These are phyloP conservation scores for Forbesichthys papilliferus DNA, from an alignment of 2,113 vertebrate genomes.

Conservation along the genomic window DNA sequence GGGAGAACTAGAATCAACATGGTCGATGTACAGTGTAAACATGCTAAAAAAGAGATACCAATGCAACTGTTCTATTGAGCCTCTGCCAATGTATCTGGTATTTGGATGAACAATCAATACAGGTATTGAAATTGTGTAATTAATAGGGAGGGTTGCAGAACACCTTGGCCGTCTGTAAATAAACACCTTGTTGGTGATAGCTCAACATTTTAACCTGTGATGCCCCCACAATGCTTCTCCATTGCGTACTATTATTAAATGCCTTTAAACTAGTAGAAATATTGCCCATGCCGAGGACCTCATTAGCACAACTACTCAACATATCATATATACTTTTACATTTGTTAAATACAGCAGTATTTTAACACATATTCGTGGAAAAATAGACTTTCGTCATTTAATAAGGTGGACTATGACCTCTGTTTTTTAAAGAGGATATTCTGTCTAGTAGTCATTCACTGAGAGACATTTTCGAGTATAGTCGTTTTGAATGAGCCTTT, in stretches of 20 bases:
- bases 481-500: no score
- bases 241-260: not conserved
- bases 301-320: no score
- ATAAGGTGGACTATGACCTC: no score
- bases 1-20: not conserved
- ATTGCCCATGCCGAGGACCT: not conserved
- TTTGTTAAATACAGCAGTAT: no score
- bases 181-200: not conserved
- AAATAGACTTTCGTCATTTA: no score
- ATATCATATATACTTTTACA: no score
- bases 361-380: no score
- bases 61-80: not conserved
- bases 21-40: not conserved
- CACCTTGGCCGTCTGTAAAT: not conserved
- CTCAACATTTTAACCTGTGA: not conserved
- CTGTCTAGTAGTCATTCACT: no score
- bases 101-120: slow-evolving; percentile 15
- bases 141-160: not conserved
- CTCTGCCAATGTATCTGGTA: slow-evolving; percentile 12
- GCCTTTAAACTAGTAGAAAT: not conserved
- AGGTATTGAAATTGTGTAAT: slow-evolving; percentile 1
- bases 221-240: no score
- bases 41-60: no score
- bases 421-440: no score
- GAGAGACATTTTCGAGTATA: no score